Evolutionary conservation across 2,888 invertebrate genomes (phyloP), one percentile per base, ranked within the genome.

Genomic region (Dolichomitus sp.): DNA sequence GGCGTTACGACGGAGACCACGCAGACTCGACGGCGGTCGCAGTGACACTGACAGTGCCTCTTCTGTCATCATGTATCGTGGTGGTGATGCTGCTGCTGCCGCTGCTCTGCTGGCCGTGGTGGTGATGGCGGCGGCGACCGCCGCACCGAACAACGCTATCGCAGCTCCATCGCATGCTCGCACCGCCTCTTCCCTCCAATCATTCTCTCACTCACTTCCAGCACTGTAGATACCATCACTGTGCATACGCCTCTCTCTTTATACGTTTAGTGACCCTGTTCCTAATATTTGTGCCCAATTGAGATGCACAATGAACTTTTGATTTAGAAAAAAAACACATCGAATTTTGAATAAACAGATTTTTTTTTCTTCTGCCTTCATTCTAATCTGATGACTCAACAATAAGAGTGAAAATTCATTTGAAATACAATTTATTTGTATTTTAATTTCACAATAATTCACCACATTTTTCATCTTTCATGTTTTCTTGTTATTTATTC

Each of bases 1-100:
- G 17, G 61, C 42, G 52, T 59, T 42, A 57, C 19, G 23, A 11
- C 33, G 54, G 50, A 27, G 66, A n/a, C 37, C 33, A 61, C 50
- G 66, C 77, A 78, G 83, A 86, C 87, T 85, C 86, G 82, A 81
- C 87, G 82, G 59, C 84, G 86, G 70, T 86, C 90, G 89, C 87
- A 91, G 88, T 93, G 93, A 92, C 92, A 93, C 93, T 93, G 92
- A 93, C 92, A 93, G 90, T 90, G 89, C 66, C 66, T 69, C 61
- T 90, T 88, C 91, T 91, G 90, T 91, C 91, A 91, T 90, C 89
- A 89, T 83, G 89, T 91, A 91, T 91, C 91, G 90, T 52, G 52
- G 65, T 80, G 76, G 90, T 54, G 73, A 69, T 78, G 78, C 80
- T 78, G 83, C 50, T 48, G 65, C 17, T 61, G 61, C 48, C 12